Evolutionary conservation across 2,888 invertebrate genomes (phyloP).

Genomic region (Esperia sulphurella): DNA sequence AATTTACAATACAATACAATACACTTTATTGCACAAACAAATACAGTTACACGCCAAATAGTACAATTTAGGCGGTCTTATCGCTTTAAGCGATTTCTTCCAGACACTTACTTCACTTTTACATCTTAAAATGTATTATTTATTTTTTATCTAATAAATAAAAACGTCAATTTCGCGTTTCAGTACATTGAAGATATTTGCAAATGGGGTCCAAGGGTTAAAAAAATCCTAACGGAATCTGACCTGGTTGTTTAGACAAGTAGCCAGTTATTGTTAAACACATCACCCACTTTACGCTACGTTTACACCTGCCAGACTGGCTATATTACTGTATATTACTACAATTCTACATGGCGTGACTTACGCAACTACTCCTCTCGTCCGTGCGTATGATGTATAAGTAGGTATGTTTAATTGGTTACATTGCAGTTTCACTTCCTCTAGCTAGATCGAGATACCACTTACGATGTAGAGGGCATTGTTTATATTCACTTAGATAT

Average conservation of each 20-base stretch:
- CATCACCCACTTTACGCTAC: neutral
- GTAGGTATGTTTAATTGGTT: constrained; percentile 5
- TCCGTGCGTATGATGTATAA: neutral
- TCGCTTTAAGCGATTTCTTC: too few species aligned
- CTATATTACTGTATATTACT: too few species aligned
- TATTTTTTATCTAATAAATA: too few species aligned
- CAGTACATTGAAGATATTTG: too few species aligned
- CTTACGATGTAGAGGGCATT: neutral
- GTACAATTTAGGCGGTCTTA: too few species aligned
- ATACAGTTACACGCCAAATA: too few species aligned
- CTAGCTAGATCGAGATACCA: neutral
- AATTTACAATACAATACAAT: too few species aligned
- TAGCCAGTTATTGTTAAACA: neutral
- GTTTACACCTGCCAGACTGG: neutral
- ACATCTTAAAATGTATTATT: too few species aligned
- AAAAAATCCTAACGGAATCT: neutral
- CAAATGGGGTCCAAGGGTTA: neutral
- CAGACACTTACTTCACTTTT: too few species aligned
- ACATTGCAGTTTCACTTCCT: constrained; percentile 8
- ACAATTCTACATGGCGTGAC: neutral
- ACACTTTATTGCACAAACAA: too few species aligned
- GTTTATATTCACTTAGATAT: neutral
- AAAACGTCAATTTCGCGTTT: too few species aligned
- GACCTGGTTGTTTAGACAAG: neutral
- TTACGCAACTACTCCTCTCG: neutral